Evolutionary conservation across 2,113 vertebrate species (phyloP), one percentile per base, ranked within the genome.

Genomic region (Egretta garzetta): DNA sequence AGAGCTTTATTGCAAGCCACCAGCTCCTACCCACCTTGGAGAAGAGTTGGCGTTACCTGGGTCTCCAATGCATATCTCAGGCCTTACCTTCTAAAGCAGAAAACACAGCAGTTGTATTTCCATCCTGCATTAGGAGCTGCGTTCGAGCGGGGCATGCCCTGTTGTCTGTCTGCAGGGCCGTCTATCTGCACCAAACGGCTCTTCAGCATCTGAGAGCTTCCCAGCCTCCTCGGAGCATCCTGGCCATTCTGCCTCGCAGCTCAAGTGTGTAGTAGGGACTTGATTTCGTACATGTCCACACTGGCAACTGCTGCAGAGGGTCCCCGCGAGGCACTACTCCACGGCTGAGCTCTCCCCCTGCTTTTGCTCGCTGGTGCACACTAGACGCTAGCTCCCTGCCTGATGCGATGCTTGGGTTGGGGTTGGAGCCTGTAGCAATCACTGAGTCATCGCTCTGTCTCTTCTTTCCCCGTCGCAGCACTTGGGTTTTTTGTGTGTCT

Each of bases 371-470:
- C 55, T 12, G 45, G 14, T 24, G 47, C 5, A 0, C 6, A 2
- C 73, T 24, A 41, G 83, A 27, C 8, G 0, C 43, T 24, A 19
- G 30, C 59, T 73, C 9, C 3, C 62, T 37, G 83, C 62, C 20
- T 39, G 58, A 4, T 20, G 45, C 15, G 2, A 39, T 2, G 10
- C 59, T 77, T 60, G 1, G 5, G 2, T 53, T 22, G 49, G 45
- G 6, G 5, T 3, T 33, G 94, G 93, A 95, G 82, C 95, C 95
- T 49, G 87, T 39, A 62, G 85, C 94, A 75, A 91, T 30, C 86
- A 52, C 97, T 94, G 97, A 98, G 97, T 97, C 98, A 96, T 88
- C 75, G 94, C 85, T 82, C 66, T 85, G 22, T 26, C 91, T 90
- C 89, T 75, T 56, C 91, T 64, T 74, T 86, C 93, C 88, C 26